Conservation (phyloP, 2,888 invertebrate species). For the Acrobasis suavella region DNA sequence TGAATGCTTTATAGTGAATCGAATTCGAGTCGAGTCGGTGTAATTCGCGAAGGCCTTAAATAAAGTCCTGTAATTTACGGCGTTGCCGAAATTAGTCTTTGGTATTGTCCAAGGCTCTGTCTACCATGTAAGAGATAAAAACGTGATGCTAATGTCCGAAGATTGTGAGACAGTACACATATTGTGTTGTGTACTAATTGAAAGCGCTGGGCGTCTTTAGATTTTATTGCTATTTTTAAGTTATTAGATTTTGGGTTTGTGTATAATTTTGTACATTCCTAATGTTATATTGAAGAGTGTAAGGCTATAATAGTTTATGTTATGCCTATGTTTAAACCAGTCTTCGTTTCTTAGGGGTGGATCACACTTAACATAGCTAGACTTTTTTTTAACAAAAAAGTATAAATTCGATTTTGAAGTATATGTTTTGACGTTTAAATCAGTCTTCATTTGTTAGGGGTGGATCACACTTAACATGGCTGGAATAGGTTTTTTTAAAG, state of each 20-base stretch:
- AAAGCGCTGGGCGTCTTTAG: conserved; percentile 4
- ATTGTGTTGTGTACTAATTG: conserved; percentile 1
- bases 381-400: not conserved
- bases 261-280: conserved; percentile 68
- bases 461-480: too few species aligned
- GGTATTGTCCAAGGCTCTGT: too few species aligned
- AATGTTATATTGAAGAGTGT: conserved; percentile 38
- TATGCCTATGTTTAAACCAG: not conserved
- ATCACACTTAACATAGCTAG: conserved; percentile 2
- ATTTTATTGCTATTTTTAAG: conserved; percentile 3
- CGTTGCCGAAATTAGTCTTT: too few species aligned
- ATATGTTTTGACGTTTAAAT: too few species aligned
- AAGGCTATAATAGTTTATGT: not conserved
- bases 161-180: conserved; percentile 1
- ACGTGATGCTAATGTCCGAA: not conserved
- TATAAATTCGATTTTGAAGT: too few species aligned
- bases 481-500: too few species aligned
- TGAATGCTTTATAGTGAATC: too few species aligned
- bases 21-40: too few species aligned
- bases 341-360: conserved; percentile 4
- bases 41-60: too few species aligned
- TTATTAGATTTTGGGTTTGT: conserved; percentile 9
- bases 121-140: too few species aligned
- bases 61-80: too few species aligned
- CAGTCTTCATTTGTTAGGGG: too few species aligned